These are phyloP conservation scores for Dolichallabes microphthalmus DNA, from an alignment of 2,113 vertebrate genomes.

Conservation along the genomic window DNA sequence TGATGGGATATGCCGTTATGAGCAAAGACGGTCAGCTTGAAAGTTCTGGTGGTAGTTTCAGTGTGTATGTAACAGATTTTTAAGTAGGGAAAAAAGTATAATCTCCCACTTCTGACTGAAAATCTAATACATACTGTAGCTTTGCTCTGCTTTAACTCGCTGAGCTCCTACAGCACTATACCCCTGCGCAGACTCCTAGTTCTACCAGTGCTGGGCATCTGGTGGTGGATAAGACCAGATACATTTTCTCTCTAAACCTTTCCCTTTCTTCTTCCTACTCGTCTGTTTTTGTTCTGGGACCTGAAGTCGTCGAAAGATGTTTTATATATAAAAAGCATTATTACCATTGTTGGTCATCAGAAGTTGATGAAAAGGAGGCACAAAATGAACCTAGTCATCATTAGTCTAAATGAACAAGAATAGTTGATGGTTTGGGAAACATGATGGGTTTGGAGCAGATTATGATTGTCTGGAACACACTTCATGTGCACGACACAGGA, in stretches of 20 bases:
- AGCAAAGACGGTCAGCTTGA: too few relatives aligned
- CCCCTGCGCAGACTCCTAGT: background rate
- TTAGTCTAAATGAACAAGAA: conserved; percentile 11
- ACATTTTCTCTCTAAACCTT: background rate
- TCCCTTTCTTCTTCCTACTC: background rate
- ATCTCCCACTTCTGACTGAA: background rate
- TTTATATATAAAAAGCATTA: background rate
- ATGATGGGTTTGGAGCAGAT: background rate
- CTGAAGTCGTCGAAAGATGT: background rate
- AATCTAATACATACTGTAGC: background rate
- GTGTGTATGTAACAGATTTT: too few relatives aligned
- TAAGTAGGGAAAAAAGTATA: too few relatives aligned
- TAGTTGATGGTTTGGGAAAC: conserved; percentile 10
- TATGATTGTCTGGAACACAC: conserved; percentile 15
- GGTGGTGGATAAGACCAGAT: background rate
- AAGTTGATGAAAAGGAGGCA: background rate
- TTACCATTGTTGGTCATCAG: background rate
- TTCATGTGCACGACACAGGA: background rate
- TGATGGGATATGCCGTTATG: too few relatives aligned
- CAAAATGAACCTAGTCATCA: background rate
- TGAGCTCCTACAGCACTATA: background rate
- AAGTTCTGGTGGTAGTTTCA: too few relatives aligned
- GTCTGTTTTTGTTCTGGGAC: background rate
- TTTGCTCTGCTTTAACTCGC: background rate
- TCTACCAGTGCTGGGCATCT: background rate